Percentiles rank a stretch among this genome's conserved stretches.
phyloP scores from a whole-genome alignment of 37 sponge, comb jelly and placozoan genomes.

The Aphrocallistes beatrix region DNA sequence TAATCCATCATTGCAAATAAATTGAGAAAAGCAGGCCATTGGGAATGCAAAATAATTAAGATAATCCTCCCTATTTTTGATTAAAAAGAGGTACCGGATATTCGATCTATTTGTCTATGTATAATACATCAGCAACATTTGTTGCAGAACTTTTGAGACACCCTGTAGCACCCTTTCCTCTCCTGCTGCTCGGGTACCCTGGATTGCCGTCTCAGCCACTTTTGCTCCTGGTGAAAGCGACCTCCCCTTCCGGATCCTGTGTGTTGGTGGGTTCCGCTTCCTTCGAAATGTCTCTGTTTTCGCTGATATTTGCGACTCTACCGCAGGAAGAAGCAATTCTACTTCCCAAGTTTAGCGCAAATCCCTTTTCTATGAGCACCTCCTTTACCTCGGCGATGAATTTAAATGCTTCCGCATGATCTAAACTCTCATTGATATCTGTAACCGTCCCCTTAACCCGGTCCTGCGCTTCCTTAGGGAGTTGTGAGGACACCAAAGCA shows the following conservation, averaged over 20 bases:
- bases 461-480: neutral
- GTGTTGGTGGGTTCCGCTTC: too few relatives aligned
- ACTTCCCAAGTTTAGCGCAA: neutral
- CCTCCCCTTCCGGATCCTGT: neutral
- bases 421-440: neutral
- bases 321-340: neutral
- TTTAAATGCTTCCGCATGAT: neutral
- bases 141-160: too few relatives aligned
- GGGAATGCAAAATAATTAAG: too few relatives aligned
- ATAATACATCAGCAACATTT: too few relatives aligned
- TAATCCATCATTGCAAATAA: too few relatives aligned
- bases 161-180: neutral
- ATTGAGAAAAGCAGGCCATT: too few relatives aligned
- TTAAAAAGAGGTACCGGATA: too few relatives aligned
- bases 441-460: neutral
- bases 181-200: neutral
- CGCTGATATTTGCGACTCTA: neutral
- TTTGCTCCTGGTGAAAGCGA: neutral
- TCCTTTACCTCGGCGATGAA: neutral
- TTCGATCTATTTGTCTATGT: too few relatives aligned
- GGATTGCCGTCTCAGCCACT: neutral
- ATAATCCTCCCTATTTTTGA: too few relatives aligned
- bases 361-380: neutral
- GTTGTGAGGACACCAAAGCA: too few relatives aligned
- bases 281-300: too few relatives aligned